phyloP scores from a whole-genome alignment of 2,113 vertebrate species.

The Formicarius rufipectus region DNA sequence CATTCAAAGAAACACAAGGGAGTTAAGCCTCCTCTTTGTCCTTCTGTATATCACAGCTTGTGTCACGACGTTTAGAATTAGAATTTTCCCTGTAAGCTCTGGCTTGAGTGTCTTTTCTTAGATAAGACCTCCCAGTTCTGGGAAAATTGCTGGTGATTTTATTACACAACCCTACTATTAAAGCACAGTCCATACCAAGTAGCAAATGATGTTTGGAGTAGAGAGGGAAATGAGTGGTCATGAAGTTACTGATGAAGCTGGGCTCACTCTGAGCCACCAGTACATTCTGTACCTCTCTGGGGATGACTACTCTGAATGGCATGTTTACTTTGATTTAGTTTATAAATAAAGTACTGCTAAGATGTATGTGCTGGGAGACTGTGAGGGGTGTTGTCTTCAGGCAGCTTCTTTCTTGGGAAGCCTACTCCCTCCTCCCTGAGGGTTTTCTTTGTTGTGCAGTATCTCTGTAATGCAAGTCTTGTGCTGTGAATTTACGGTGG shows the following conservation, averaged over 20 bases:
- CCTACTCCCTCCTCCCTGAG: not conserved
- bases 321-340: not conserved
- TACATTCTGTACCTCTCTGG: not conserved
- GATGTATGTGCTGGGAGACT: not conserved
- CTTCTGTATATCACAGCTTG: not conserved
- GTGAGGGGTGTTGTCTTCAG: not conserved
- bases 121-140: not conserved
- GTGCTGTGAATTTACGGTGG: not conserved
- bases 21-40: not conserved
- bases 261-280: not conserved
- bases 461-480: not conserved
- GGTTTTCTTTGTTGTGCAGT: not conserved
- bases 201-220: rapidly evolving
- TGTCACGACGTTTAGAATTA: not conserved
- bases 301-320: not conserved
- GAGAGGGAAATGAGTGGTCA: not conserved
- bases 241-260: not conserved
- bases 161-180: not conserved
- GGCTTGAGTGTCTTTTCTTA: not conserved
- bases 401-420: not conserved
- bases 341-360: not conserved
- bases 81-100: not conserved
- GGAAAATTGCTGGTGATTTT: not conserved
- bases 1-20: not conserved
- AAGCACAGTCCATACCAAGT: not conserved